A percentile compares a stretch with the other conserved stretches of the same genome.
These are phyloP conservation scores for Lepidotrigona ventralis DNA, from an alignment of 1,140 invertebrate species.

Conservation along the genomic window DNA sequence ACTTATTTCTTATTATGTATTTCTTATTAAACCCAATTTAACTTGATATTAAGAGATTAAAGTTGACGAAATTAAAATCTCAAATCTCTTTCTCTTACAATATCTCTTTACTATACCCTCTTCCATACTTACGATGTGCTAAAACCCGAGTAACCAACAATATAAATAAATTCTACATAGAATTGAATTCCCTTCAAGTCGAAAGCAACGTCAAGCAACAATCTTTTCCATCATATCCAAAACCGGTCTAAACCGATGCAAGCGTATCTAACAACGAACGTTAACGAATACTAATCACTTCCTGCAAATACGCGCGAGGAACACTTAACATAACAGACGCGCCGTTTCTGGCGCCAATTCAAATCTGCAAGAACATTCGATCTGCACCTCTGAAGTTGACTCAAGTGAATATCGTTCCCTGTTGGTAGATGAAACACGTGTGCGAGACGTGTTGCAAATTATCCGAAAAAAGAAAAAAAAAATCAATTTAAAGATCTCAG, in stretches of 20 bases:
- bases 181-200: neutral
- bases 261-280: neutral
- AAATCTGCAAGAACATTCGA: neutral
- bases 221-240: neutral
- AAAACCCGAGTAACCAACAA: neutral
- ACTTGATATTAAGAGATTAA: no score
- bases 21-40: no score
- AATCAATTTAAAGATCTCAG: no score
- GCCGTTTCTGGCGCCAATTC: neutral
- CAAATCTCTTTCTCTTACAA: no score
- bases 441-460: no score
- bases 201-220: neutral
- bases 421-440: no score
- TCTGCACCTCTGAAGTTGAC: neutral
- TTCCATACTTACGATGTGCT: neutral
- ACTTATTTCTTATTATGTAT: neutral
- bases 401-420: no score
- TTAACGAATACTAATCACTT: slow-evolving; percentile 7
- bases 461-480: no score
- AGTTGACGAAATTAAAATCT: no score
- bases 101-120: neutral
- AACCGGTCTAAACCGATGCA: neutral
- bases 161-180: neutral
- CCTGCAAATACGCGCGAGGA: neutral
- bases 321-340: neutral